These are phyloP conservation scores for Tanypteryx hageni DNA, from an alignment of 2,888 invertebrate genomes.

Conservation along the genomic window DNA sequence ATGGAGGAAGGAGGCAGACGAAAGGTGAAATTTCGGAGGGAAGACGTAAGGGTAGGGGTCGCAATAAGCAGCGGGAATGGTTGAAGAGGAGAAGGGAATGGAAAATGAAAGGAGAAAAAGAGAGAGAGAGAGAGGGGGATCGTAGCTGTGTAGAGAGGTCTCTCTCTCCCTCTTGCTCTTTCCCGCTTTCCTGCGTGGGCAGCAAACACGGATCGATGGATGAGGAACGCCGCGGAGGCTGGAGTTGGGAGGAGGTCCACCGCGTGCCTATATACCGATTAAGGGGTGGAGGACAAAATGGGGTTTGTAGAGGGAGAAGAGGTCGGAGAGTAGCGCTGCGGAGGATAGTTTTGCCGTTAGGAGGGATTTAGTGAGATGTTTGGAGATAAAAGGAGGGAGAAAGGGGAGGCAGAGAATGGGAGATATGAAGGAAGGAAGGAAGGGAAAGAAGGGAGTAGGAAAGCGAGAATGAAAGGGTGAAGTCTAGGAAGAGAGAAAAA, in stretches of 20 bases:
- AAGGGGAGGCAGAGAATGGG: not conserved
- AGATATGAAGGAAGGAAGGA: not conserved
- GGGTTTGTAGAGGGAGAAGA: not conserved
- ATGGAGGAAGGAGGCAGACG: not conserved
- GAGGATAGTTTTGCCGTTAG: not conserved
- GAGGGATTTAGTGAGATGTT: too few relatives aligned
- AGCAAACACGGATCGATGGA: slow-evolving; percentile 12
- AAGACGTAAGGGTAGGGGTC: not conserved
- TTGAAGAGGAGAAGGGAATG: not conserved
- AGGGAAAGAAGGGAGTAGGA: not conserved
- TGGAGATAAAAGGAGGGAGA: not conserved
- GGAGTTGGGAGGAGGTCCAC: slow-evolving; percentile 17
- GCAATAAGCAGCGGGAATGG: not conserved
- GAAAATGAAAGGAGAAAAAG: not conserved
- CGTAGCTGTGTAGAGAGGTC: too few relatives aligned
- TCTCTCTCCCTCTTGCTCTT: not conserved
- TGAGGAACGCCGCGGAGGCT: slow-evolving; percentile 29
- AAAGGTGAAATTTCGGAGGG: not conserved
- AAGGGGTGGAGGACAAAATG: not conserved
- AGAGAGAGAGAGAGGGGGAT: not conserved
- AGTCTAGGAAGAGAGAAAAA: not conserved
- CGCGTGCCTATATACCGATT: slow-evolving; percentile 21
- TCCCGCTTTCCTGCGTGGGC: slow-evolving; percentile 32
- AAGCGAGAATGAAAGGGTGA: not conserved
- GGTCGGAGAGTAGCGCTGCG: not conserved